Evolutionary conservation across 2,113 vertebrate genomes (phyloP), one percentile per base, ranked within the genome.

Genomic region (Athene noctua): DNA sequence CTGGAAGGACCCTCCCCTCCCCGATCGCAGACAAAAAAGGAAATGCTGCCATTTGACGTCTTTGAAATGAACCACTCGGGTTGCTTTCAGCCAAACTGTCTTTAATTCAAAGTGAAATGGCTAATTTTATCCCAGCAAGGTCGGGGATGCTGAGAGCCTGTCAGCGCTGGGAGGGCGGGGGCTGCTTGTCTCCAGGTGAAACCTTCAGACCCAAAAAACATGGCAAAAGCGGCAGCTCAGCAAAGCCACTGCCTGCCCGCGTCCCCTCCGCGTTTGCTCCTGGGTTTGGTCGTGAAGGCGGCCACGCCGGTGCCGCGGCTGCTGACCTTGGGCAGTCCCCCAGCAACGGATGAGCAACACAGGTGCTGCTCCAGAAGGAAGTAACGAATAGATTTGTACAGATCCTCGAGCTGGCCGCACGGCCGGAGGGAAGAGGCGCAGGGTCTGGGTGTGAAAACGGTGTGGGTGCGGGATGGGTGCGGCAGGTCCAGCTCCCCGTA

Each of bases 81-180:
- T 16, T 61, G 68, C 72, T 84, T 55, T 36, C 52, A 22, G 80
- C 84, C 21, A 59, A 40, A 62, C 86, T 32, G 65, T 42, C 73
- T 71, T 66, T 88, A 79, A 95, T 95, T 80, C 87, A 59, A 67
- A 87, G 61, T 1, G 78, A 89, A 92, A 74, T 1, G 84, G 94
- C 75, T 94, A 95, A 96, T 96, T 96, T 97, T 92, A 97, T 82
- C 94, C 83, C 63, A 3, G 86, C 79, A 47, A 88, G 94, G 90
- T 94, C 71, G 4, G 62, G 36, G 95, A 71, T 87, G 94, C 92
- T 67, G 91, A 40, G 70, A 70, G 81, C 68, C 80, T 3, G 2
- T 15, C 79, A 20, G 62, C 0, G 5, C 59, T 4, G 4, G 42
- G 21, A 27, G 59, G 30, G 13, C 2, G 4, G 65, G 51, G 38